Evolutionary conservation across 2,797 vertebrate genomes (phyloP).

Genomic region (Chromis chromis): DNA sequence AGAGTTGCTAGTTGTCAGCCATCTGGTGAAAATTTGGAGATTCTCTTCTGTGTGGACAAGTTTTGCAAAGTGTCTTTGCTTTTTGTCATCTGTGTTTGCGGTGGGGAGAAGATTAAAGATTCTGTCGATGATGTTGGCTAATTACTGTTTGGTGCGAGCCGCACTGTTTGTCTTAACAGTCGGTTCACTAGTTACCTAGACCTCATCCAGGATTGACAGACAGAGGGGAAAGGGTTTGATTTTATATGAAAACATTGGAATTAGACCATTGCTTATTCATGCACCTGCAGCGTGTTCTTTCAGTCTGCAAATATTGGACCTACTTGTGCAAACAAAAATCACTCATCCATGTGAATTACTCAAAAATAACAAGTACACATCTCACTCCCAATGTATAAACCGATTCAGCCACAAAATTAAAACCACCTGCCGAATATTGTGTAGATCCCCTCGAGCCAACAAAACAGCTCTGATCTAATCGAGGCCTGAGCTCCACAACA

Average conservation of each 20-base stretch:
- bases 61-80: slow-evolving; percentile 21
- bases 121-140: slow-evolving; percentile 10
- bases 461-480: too few relatives aligned
- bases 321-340: not conserved
- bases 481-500: too few relatives aligned
- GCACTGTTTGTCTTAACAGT: not conserved
- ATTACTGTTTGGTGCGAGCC: slow-evolving; percentile 21
- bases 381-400: not conserved
- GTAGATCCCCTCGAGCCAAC: too few relatives aligned
- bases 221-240: not conserved
- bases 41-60: slow-evolving; percentile 11
- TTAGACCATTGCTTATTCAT: not conserved
- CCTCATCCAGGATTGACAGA: not conserved
- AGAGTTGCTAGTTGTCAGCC: slow-evolving; percentile 30
- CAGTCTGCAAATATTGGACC: not conserved
- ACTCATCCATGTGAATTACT: not conserved
- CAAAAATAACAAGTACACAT: not conserved
- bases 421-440: too few relatives aligned
- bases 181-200: not conserved
- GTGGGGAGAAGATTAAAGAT: slow-evolving; percentile 3
- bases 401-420: too few relatives aligned
- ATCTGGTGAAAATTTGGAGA: slow-evolving; percentile 37
- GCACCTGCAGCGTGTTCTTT: not conserved
- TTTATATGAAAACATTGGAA: not conserved
- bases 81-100: not conserved